These are phyloP conservation scores for Drosophila subpulchrella DNA, from an alignment of 1,140 invertebrate species.

Conservation along the genomic window DNA sequence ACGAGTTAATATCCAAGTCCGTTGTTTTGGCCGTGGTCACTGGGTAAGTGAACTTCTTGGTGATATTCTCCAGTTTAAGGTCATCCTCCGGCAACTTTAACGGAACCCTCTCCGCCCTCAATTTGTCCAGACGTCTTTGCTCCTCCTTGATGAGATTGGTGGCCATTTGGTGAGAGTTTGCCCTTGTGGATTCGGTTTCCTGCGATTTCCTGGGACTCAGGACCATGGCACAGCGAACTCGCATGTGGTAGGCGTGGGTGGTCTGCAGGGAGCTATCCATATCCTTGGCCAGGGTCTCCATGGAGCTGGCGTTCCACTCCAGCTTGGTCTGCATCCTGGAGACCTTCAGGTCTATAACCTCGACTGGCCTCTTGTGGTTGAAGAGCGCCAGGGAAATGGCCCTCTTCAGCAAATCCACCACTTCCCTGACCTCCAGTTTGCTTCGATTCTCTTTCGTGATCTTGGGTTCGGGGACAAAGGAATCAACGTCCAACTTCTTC, in stretches of 20 bases:
- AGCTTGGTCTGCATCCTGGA: not conserved
- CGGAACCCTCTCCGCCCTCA: constrained; percentile 12
- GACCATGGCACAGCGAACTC: not conserved
- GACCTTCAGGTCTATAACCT: not conserved
- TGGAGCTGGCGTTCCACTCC: not conserved
- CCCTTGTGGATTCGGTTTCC: not conserved
- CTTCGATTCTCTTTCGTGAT: not conserved
- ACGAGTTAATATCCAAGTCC: not conserved
- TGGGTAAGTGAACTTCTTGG: not conserved
- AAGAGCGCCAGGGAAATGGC: not conserved
- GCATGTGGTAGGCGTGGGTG: not conserved
- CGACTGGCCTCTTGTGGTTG: too few relatives aligned
- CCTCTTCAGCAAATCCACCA: not conserved
- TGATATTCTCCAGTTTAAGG: not conserved
- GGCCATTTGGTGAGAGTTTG: too few relatives aligned
- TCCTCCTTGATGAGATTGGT: constrained; percentile 16
- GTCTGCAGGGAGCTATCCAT: not conserved
- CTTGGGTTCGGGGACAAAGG: not conserved
- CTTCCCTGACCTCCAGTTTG: not conserved
- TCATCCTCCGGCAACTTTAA: not conserved
- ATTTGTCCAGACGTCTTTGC: constrained; percentile 14
- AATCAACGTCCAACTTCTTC: not conserved
- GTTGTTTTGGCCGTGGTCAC: too few relatives aligned
- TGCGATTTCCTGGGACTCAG: not conserved
- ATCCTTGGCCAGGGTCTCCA: not conserved